These are phyloP conservation scores for Charadrius vociferus DNA, from an alignment of 2,113 vertebrate genomes.

Conservation along the genomic window DNA sequence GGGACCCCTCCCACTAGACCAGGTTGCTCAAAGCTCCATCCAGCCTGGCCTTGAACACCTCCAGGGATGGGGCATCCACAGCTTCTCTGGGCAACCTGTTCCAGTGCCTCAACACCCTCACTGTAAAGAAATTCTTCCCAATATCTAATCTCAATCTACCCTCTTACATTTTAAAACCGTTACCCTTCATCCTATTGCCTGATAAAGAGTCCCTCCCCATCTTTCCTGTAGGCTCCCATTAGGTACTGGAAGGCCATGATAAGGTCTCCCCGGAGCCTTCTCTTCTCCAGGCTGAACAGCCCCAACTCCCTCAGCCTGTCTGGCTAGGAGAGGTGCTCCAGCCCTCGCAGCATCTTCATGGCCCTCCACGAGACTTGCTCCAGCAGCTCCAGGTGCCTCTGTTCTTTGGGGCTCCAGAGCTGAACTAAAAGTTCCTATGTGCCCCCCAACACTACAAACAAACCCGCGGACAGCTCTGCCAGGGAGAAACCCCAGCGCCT, in stretches of 20 bases:
- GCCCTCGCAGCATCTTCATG: background rate
- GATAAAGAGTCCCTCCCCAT: background rate
- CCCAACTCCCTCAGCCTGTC: background rate
- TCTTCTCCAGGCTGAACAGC: background rate
- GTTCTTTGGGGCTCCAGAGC: background rate
- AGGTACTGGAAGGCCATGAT: background rate
- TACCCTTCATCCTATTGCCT: background rate
- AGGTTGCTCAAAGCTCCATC: background rate
- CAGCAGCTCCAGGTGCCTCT: background rate
- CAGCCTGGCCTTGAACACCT: background rate
- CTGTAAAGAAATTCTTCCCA: background rate
- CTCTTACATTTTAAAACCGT: background rate
- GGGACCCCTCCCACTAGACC: background rate
- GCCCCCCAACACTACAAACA: background rate
- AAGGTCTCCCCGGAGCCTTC: background rate
- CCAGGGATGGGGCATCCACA: background rate
- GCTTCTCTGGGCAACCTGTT: background rate
- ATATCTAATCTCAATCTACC: background rate
- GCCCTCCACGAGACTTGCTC: background rate
- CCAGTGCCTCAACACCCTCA: background rate
- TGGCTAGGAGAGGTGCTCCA: background rate
- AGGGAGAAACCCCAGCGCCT: fast-evolving
- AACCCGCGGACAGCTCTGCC: fast-evolving
- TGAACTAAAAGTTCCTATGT: too few relatives aligned
- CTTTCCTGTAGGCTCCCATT: background rate